phyloP scores from a whole-genome alignment of 1,140 invertebrate species.

The Danaus melanippus region DNA sequence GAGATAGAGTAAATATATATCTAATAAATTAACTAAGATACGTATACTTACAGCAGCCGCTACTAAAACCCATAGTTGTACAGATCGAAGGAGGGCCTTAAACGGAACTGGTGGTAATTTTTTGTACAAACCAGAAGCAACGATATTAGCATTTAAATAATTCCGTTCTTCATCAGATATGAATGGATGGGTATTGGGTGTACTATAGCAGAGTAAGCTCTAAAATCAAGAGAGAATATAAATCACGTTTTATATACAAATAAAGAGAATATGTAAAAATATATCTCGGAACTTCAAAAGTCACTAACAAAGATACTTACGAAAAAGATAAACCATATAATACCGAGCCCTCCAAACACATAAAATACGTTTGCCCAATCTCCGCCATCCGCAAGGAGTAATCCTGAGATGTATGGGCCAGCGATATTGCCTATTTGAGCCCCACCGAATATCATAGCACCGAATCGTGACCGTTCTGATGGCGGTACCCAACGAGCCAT shows the following conservation, averaged over 20 bases:
- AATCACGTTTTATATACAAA: constrained; percentile 5
- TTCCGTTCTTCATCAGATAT: constrained; percentile 85
- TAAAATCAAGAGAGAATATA: constrained; percentile 35
- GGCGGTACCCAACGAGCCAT: constrained; percentile 83
- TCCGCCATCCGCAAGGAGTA: constrained; percentile 75
- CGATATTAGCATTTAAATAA: constrained; percentile 76
- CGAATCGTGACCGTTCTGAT: constrained; percentile 79
- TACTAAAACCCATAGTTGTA: constrained; percentile 77
- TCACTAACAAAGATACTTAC: constrained; percentile 51
- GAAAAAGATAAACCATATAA: constrained; percentile 82
- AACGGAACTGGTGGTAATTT: constrained; percentile 74
- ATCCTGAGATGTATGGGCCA: constrained; percentile 79
- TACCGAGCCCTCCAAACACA: constrained; percentile 82
- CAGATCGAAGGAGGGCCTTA: constrained; percentile 75
- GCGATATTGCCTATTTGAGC: constrained; percentile 82
- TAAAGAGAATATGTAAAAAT: constrained; percentile 4
- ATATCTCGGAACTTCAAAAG: neutral
- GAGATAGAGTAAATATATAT: too few relatives aligned
- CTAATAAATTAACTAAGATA: neutral
- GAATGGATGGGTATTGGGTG: constrained; percentile 86
- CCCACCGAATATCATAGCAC: constrained; percentile 81
- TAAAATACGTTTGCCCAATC: constrained; percentile 87
- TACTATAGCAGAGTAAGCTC: constrained; percentile 79
- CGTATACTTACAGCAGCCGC: constrained; percentile 73
- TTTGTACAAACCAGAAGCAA: constrained; percentile 54